These are phyloP conservation scores for Etia nguti DNA, from an alignment of 2,113 vertebrate species.

Conservation along the genomic window DNA sequence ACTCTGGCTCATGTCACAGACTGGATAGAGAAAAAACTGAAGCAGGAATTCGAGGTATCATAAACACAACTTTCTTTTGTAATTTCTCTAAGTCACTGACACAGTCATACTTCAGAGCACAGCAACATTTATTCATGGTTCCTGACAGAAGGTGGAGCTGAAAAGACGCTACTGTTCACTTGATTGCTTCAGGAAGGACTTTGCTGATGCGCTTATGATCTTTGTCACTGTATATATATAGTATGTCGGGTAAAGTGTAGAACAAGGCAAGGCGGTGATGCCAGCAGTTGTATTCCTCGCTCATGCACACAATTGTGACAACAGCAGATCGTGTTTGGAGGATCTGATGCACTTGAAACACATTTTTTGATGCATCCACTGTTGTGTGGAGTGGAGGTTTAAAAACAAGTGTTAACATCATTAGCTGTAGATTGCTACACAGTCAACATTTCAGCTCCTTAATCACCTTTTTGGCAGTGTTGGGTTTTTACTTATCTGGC, in stretches of 20 bases:
- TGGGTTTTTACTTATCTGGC: accelerated
- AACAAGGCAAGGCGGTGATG: not conserved
- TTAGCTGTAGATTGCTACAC: not conserved
- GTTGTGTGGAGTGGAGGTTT: not conserved
- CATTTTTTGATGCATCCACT: accelerated
- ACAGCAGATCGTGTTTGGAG: accelerated
- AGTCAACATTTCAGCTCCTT: not conserved
- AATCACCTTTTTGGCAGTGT: not conserved
- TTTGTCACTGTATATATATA: not conserved
- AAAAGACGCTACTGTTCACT: not conserved
- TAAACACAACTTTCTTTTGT: not conserved
- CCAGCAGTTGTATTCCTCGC: accelerated
- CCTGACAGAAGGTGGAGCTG: accelerated
- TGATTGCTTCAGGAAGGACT: not conserved
- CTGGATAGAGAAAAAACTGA: conserved; percentile 97
- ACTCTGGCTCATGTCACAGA: conserved; percentile 97
- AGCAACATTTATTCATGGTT: not conserved
- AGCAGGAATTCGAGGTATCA: conserved; percentile 75
- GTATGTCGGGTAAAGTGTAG: not conserved
- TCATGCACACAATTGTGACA: not conserved
- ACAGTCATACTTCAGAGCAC: not conserved
- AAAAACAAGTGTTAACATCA: not conserved
- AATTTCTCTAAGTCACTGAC: not conserved
- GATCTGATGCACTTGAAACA: not conserved
- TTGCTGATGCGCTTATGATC: not conserved